These are phyloP conservation scores for Lepus townsendii DNA, from an alignment of 2,797 vertebrate species.

Conservation along the genomic window DNA sequence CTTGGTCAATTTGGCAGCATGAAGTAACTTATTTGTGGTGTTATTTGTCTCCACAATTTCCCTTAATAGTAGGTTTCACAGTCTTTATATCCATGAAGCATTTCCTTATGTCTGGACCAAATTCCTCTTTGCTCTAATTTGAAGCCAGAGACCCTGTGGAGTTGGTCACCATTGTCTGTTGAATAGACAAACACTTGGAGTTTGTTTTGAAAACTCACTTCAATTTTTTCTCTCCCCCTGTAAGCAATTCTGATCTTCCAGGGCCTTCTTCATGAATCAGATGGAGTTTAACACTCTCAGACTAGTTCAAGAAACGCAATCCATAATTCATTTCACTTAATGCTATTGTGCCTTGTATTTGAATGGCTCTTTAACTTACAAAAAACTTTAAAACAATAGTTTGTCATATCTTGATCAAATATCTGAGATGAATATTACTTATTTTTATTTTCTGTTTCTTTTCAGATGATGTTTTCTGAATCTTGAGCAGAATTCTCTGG, in stretches of 20 bases:
- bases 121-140: slow-evolving; percentile 78
- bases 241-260: not conserved
- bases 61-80: slow-evolving; percentile 78
- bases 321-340: slow-evolving; percentile 4
- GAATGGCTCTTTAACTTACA: slow-evolving; percentile 7
- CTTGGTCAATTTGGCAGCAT: slow-evolving; percentile 79
- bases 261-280: not conserved
- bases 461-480: not conserved
- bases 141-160: slow-evolving; percentile 63
- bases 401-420: slow-evolving; percentile 18
- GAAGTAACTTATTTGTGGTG: slow-evolving; percentile 79
- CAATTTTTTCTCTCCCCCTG: slow-evolving; percentile 27
- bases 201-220: slow-evolving; percentile 72
- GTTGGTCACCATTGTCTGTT: slow-evolving; percentile 69
- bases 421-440: not conserved
- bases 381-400: slow-evolving; percentile 55
- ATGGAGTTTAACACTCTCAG: not conserved
- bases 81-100: slow-evolving; percentile 76
- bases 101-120: slow-evolving; percentile 83
- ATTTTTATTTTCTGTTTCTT: not conserved
- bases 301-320: slow-evolving; percentile 19
- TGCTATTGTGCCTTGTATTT: slow-evolving; percentile 24
- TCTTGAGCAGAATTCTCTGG: not conserved
- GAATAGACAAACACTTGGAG: slow-evolving; percentile 70
- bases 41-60: slow-evolving; percentile 80